Percentiles rank a stretch among this genome's conserved stretches.
phyloP scores from a whole-genome alignment of 2,797 vertebrate genomes.

The Carcharodon carcharias region DNA sequence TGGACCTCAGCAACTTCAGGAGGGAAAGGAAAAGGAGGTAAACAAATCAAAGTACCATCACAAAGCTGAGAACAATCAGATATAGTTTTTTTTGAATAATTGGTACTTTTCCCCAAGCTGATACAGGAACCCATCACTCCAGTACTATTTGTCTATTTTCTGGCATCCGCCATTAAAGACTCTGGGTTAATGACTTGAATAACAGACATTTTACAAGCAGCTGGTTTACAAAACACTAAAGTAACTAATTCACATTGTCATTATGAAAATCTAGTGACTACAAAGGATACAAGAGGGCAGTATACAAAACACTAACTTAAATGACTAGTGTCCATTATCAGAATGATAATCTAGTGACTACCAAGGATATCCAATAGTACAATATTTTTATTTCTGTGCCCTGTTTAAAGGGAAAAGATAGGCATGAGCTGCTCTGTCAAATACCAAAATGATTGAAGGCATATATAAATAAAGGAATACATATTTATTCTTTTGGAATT shows the following conservation, averaged over 20 bases:
- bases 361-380: not conserved
- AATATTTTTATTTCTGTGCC: not conserved
- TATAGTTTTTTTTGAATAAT: not conserved
- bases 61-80: too few species aligned
- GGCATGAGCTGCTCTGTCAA: not conserved
- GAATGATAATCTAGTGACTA: not conserved
- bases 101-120: not conserved
- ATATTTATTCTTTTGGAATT: not conserved
- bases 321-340: not conserved
- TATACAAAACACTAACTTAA: not conserved
- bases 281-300: not conserved
- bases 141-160: not conserved
- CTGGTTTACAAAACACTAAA: constrained; percentile 14
- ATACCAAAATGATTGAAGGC: not conserved
- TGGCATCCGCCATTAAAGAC: not conserved
- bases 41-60: too few species aligned
- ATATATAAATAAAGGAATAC: not conserved
- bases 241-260: not conserved
- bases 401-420: not conserved
- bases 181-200: not conserved
- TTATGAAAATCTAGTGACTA: constrained; percentile 4
- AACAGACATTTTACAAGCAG: not conserved
- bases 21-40: not conserved
- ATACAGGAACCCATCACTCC: not conserved
- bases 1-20: not conserved